Conservation (phyloP, 2,797 vertebrate species). For the Oreochromis mossambicus region DNA sequence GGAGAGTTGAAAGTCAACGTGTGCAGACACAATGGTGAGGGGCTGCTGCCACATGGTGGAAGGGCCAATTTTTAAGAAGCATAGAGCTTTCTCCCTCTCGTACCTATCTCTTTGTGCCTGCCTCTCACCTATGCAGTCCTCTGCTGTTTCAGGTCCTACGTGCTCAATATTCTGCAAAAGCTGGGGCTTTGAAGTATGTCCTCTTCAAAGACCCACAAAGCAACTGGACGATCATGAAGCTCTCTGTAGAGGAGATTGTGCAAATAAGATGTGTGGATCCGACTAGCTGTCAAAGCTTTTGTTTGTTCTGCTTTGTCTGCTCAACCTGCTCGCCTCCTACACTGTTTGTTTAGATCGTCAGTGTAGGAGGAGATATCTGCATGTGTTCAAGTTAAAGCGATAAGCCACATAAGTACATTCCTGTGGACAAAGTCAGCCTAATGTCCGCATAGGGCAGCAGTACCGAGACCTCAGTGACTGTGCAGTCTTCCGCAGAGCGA, state of each 20-base stretch:
- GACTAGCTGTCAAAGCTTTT: conserved; percentile 41
- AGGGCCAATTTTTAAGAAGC: conserved; percentile 14
- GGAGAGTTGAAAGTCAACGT: conserved; percentile 77
- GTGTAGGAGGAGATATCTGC: conserved; percentile 43
- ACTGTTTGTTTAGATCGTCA: conserved; percentile 46
- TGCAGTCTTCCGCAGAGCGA: not conserved
- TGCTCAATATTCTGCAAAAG: conserved; percentile 32
- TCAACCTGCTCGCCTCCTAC: conserved; percentile 52
- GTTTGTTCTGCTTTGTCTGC: conserved; percentile 58
- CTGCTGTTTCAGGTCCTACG: conserved; percentile 2
- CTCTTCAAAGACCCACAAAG: conserved; percentile 41
- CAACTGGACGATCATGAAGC: conserved; percentile 34
- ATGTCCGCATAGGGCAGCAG: not conserved
- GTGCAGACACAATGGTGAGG: conserved; percentile 74
- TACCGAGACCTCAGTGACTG: not conserved
- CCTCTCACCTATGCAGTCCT: conserved; percentile 29
- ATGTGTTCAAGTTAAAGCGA: conserved; percentile 31
- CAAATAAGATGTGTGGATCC: conserved; percentile 39
- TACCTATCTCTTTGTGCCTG: conserved; percentile 5
- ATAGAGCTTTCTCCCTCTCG: conserved; percentile 10
- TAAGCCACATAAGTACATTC: conserved; percentile 29
- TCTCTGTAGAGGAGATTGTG: conserved; percentile 33
- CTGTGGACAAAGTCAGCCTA: conserved; percentile 4
- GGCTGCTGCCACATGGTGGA: conserved; percentile 46
- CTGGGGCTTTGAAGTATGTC: conserved; percentile 47